Conservation (phyloP, 2,888 invertebrate species). For the Tiphia femorata region DNA sequence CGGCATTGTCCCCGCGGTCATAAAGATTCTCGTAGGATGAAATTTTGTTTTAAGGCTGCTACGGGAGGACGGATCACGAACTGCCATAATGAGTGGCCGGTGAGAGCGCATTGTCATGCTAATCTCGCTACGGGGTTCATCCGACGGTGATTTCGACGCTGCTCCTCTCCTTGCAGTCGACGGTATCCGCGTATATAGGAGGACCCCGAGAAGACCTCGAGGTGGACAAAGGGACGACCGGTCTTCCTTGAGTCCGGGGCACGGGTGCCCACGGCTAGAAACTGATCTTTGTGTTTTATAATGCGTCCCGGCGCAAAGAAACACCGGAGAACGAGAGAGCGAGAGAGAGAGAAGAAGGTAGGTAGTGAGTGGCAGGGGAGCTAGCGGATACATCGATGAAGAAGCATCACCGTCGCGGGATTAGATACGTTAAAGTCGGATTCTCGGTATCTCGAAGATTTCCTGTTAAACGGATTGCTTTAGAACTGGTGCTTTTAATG, state of each 20-base stretch:
- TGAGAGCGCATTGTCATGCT: conserved; percentile 66
- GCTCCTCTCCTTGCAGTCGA: conserved; percentile 35
- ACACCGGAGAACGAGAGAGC: not conserved
- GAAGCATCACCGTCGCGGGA: too few relatives aligned
- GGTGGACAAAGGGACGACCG: conserved; percentile 62
- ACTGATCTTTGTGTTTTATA: conserved; percentile 44
- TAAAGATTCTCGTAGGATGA: conserved; percentile 48
- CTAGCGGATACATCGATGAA: too few relatives aligned
- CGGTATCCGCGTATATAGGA: not conserved
- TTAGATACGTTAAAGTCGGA: too few relatives aligned
- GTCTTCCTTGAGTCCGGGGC: conserved; percentile 53
- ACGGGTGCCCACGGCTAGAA: conserved; percentile 35
- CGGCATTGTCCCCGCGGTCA: conserved; percentile 43
- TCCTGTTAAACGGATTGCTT: too few relatives aligned
- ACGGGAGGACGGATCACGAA: conserved; percentile 40
- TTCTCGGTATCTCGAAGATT: too few relatives aligned
- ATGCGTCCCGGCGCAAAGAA: conserved; percentile 1
- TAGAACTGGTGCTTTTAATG: too few relatives aligned
- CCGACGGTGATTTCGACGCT: conserved; percentile 27
- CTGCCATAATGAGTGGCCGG: conserved; percentile 64
- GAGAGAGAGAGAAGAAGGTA: not conserved
- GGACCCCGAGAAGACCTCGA: conserved; percentile 13
- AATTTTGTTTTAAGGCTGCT: conserved; percentile 52
- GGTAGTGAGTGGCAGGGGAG: too few relatives aligned
- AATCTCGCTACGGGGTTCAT: conserved; percentile 53